Evolutionary conservation across 2,888 invertebrate genomes (phyloP), one percentile per base, ranked within the genome.

Genomic region (Brachyptera putata): DNA sequence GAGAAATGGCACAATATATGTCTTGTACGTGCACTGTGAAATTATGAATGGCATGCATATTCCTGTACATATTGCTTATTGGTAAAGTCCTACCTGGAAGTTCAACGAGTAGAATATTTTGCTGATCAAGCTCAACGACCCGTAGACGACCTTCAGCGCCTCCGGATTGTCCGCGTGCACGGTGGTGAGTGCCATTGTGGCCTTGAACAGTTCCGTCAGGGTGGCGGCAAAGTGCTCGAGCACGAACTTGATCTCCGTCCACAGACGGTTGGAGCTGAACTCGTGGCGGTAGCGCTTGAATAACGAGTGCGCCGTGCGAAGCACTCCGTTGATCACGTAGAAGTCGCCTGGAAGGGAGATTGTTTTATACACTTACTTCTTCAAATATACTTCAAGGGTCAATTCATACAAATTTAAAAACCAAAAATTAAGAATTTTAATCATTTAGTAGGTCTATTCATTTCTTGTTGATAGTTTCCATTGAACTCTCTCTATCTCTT

Each of bases 31-130:
- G n/a, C n/a, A n/a, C n/a, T n/a, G n/a, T n/a, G n/a, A n/a, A n/a
- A n/a, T n/a, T n/a, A n/a, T n/a, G n/a, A n/a, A n/a, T n/a, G n/a
- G n/a, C n/a, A n/a, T n/a, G n/a, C n/a, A n/a, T n/a, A n/a, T n/a
- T n/a, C n/a, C n/a, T n/a, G n/a, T n/a, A n/a, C n/a, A n/a, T n/a
- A n/a, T n/a, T n/a, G n/a, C n/a, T n/a, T n/a, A n/a, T n/a, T n/a
- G n/a, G n/a, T n/a, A n/a, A n/a, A n/a, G 11, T 7, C 30, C 71
- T 70, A 82, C 82, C 81, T 99, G 99, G 66, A 87, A 92, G 76
- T 98, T 99, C 18, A 99, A 81, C 0, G 97, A 97, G 75, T 94
- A 94, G 79, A 98, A 99, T 55, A 99, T 91, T 76, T 98, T 96
- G 70, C 90, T 88, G 60, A 95, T 88, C 24, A 96, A 79, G 21